These are phyloP conservation scores for Luperina testacea DNA, from an alignment of 2,888 invertebrate species.

Conservation along the genomic window DNA sequence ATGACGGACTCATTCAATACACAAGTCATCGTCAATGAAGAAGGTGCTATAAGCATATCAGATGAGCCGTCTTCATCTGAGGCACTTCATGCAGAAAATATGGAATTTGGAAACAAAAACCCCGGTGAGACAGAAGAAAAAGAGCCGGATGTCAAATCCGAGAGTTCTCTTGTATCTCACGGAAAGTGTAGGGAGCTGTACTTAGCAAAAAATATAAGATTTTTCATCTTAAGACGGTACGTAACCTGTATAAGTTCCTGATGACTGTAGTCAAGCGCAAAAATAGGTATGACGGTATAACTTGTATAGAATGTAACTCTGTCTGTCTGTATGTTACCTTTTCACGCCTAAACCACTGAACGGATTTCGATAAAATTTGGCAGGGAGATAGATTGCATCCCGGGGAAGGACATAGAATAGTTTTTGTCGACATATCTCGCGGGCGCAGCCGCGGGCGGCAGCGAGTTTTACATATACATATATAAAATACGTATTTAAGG, in stretches of 20 bases:
- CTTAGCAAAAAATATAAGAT: conserved; percentile 77
- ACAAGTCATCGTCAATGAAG: conserved; percentile 77
- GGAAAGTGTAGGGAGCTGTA: conserved; percentile 80
- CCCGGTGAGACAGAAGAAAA: conserved; percentile 53
- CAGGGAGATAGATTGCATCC: no score
- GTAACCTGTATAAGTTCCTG: conserved; percentile 22
- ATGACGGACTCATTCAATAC: conserved; percentile 84
- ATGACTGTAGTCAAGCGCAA: background rate
- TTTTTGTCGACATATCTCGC: no score
- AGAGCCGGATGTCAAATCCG: conserved; percentile 68
- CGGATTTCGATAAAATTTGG: no score
- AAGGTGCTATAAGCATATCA: conserved; percentile 77
- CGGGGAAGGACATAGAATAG: no score
- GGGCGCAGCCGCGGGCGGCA: no score
- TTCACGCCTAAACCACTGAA: no score
- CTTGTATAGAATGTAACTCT: background rate
- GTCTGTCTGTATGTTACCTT: no score
- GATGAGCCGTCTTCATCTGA: conserved; percentile 72
- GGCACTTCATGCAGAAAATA: conserved; percentile 60
- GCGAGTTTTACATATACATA: no score
- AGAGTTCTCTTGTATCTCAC: conserved; percentile 72
- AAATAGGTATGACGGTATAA: background rate
- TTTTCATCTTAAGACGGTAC: conserved; percentile 83
- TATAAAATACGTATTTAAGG: no score
- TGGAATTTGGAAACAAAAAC: conserved; percentile 41